phyloP scores from a whole-genome alignment of 2,797 vertebrate genomes.

The Macroramphosus scolopax region DNA sequence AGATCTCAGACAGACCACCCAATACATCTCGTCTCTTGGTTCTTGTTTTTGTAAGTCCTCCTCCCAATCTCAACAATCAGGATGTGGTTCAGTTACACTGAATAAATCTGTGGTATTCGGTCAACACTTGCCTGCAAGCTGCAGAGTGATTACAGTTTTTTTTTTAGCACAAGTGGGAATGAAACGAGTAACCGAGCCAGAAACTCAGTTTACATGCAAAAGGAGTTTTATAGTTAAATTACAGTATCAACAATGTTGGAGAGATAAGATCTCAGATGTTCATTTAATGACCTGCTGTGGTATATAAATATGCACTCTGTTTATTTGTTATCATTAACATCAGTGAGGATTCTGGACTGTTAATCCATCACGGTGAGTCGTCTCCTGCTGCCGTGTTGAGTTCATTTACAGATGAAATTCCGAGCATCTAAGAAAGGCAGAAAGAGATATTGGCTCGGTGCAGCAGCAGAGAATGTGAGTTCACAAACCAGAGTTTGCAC shows the following conservation, averaged over 20 bases:
- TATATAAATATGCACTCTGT: background rate
- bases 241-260: too few relatives aligned
- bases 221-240: too few relatives aligned
- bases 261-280: background rate
- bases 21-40: too few relatives aligned
- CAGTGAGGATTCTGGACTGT: too few relatives aligned
- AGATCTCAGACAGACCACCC: too few relatives aligned
- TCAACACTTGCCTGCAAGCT: background rate
- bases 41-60: too few relatives aligned
- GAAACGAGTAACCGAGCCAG: background rate
- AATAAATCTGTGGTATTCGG: background rate
- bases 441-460: too few relatives aligned
- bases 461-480: too few relatives aligned
- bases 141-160: constrained; percentile 10
- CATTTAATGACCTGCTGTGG: constrained; percentile 1
- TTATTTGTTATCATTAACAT: too few relatives aligned
- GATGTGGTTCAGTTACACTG: background rate
- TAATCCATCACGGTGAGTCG: background rate
- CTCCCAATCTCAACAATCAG: too few relatives aligned
- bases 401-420: background rate
- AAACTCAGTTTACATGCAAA: constrained; percentile 8
- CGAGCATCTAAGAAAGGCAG: too few relatives aligned
- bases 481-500: too few relatives aligned
- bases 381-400: background rate
- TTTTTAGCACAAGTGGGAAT: background rate